Evolutionary conservation across 1,140 invertebrate genomes (phyloP).

Genomic region (Diabrotica virgifera): DNA sequence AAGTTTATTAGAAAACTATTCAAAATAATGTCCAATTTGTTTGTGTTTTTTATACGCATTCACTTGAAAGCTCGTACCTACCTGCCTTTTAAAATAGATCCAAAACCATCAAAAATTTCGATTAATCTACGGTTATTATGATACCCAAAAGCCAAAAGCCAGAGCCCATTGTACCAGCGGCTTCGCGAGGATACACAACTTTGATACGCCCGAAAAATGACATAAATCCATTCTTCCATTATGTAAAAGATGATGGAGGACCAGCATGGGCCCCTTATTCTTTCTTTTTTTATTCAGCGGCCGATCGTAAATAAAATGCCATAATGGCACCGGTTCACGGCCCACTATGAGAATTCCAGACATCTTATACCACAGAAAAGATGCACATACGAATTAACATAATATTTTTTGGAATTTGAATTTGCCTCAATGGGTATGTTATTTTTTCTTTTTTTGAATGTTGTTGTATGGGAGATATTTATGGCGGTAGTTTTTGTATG

Average conservation of each 20-base stretch:
- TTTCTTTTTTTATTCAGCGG: background rate
- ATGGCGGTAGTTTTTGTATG: background rate
- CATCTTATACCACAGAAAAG: background rate
- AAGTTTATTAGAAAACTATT: too few species aligned
- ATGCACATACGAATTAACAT: background rate
- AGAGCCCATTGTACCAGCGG: background rate
- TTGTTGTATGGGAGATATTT: background rate
- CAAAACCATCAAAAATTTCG: background rate
- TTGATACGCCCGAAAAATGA: constrained; percentile 2
- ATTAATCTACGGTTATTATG: constrained; percentile 1
- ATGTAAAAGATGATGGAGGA: constrained; percentile 2
- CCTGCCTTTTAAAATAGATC: background rate
- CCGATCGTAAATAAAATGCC: background rate
- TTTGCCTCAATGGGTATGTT: background rate
- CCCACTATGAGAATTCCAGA: constrained; percentile 1
- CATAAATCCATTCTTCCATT: constrained; percentile 2
- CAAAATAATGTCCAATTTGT: too few species aligned
- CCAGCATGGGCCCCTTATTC: background rate
- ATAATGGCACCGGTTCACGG: constrained; percentile 1
- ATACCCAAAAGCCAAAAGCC: background rate
- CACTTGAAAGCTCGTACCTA: background rate
- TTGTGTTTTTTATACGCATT: background rate
- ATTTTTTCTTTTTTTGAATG: background rate
- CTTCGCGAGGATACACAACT: background rate
- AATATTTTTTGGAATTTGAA: constrained; percentile 3